Evolutionary conservation across 2,888 invertebrate genomes (phyloP).

Genomic region (Desoria tigrina): DNA sequence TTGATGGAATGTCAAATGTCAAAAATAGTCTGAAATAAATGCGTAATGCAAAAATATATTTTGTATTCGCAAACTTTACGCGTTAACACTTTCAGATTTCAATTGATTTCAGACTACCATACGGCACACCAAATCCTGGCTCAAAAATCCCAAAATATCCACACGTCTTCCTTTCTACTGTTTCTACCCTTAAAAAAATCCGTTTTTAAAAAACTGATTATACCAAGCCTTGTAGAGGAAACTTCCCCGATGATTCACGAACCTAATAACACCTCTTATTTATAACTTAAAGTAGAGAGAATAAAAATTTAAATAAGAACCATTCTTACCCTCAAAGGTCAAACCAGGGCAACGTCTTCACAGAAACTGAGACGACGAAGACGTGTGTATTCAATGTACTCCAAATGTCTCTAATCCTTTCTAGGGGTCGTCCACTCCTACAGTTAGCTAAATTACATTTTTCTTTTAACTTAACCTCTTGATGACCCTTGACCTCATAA

Average conservation of each 20-base stretch:
- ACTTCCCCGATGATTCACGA: background rate
- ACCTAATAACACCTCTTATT: background rate
- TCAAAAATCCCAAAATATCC: background rate
- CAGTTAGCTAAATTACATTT: no score
- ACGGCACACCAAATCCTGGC: background rate
- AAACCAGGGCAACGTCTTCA: conserved; percentile 52
- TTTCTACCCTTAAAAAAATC: no score
- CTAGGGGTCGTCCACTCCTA: background rate
- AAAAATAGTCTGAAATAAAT: no score
- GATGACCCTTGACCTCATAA: no score
- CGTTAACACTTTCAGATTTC: no score
- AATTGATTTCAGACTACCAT: conserved; percentile 1
- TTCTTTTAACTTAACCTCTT: no score
- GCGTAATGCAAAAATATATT: no score
- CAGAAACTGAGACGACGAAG: conserved; percentile 48
- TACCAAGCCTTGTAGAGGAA: no score
- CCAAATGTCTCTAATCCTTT: background rate
- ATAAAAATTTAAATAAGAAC: background rate
- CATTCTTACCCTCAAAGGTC: conserved; percentile 51
- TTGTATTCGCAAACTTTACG: no score
- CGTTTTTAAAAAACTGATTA: no score
- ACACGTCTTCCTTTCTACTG: background rate
- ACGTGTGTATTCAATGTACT: conserved; percentile 29
- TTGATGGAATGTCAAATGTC: no score
- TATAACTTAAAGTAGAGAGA: background rate